Evolutionary conservation across 2,113 vertebrate genomes (phyloP).

Genomic region (Prolemur simus): DNA sequence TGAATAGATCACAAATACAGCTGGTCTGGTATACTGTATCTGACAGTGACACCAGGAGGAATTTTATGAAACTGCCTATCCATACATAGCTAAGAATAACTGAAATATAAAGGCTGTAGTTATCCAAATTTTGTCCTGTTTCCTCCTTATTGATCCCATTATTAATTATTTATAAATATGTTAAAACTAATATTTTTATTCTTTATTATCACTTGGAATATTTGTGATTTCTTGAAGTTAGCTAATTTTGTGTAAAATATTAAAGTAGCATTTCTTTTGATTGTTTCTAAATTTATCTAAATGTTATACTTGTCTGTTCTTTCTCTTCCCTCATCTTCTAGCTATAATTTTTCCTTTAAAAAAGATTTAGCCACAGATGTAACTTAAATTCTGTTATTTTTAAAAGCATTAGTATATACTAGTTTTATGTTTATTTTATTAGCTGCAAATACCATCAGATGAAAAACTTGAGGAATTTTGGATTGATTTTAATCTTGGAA

Average conservation of each 20-base stretch:
- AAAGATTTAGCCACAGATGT: background rate
- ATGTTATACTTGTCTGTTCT: background rate
- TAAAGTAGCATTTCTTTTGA: slow-evolving; percentile 35
- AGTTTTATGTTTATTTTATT: slow-evolving; percentile 55
- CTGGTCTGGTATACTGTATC: background rate
- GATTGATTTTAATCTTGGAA: slow-evolving; percentile 96
- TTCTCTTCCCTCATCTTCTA: background rate
- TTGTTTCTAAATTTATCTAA: slow-evolving; percentile 35
- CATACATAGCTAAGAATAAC: background rate
- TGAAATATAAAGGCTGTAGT: background rate
- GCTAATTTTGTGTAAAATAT: background rate
- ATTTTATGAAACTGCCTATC: background rate
- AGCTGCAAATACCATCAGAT: slow-evolving; percentile 94
- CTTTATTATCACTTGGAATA: slow-evolving; percentile 8
- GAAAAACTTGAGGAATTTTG: slow-evolving; percentile 97
- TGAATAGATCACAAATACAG: background rate
- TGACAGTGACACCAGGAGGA: background rate
- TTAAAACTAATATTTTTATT: slow-evolving; percentile 14
- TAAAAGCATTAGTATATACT: background rate
- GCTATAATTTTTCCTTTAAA: background rate
- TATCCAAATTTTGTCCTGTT: background rate
- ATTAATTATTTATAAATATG: background rate
- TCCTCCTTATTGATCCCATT: background rate
- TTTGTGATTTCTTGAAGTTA: background rate
- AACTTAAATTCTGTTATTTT: background rate